Percentiles rank a stretch among this genome's conserved stretches.
phyloP scores from a whole-genome alignment of 2,113 vertebrate species.

The Tympanuchus pallidicinctus region DNA sequence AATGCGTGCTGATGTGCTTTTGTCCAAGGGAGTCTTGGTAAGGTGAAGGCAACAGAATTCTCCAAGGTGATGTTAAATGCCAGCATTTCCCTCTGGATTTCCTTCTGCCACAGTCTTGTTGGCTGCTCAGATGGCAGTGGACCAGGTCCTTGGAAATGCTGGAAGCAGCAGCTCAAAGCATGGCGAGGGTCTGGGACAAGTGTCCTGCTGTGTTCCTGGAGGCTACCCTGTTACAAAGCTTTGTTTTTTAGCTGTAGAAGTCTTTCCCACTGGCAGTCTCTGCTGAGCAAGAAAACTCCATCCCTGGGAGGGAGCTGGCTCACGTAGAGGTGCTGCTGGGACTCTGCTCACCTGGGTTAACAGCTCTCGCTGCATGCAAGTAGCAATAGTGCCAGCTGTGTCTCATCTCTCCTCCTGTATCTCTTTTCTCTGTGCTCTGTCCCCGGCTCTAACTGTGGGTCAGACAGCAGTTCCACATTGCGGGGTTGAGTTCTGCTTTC shows the following conservation, averaged over 20 bases:
- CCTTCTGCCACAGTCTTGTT: background rate
- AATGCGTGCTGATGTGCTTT: background rate
- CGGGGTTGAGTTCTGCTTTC: slow-evolving; percentile 66
- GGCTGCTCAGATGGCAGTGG: background rate
- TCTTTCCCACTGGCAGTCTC: slow-evolving; percentile 1
- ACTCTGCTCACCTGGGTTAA: slow-evolving; percentile 72
- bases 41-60: background rate
- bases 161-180: background rate
- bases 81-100: background rate
- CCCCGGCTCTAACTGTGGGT: slow-evolving; percentile 14
- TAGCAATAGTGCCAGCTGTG: slow-evolving; percentile 61
- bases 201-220: slow-evolving; percentile 53
- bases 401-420: slow-evolving; percentile 47
- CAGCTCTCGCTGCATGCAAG: slow-evolving; percentile 76
- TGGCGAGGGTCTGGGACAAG: fast-evolving
- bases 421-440: slow-evolving; percentile 17
- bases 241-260: slow-evolving; percentile 6
- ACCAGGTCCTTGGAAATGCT: background rate
- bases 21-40: background rate
- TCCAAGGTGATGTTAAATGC: background rate
- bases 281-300: slow-evolving; percentile 2
- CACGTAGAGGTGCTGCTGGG: background rate
- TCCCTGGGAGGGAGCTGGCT: background rate
- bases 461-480: background rate
- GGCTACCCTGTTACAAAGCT: slow-evolving; percentile 28